phyloP scores from a whole-genome alignment of 1,140 invertebrate genomes.

The Octopus sinensis region DNA sequence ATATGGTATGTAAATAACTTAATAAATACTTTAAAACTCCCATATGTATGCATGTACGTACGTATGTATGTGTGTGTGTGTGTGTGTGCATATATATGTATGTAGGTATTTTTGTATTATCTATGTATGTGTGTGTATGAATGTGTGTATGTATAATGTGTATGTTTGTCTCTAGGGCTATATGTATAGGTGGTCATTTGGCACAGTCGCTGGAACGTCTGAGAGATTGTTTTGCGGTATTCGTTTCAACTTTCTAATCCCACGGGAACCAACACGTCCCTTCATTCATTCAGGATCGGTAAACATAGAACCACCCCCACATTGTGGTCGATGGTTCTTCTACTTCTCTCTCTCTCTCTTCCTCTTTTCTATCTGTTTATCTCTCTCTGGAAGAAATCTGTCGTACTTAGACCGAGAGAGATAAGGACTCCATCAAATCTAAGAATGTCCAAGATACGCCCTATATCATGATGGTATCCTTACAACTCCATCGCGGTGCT shows the following conservation, averaged over 20 bases:
- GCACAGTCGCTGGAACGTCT: background rate
- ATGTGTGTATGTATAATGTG: background rate
- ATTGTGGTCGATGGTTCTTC: too few species aligned
- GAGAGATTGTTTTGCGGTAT: background rate
- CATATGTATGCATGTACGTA: background rate
- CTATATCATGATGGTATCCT: too few species aligned
- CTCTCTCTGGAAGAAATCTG: too few species aligned
- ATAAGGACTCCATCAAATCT: too few species aligned
- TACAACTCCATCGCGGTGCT: too few species aligned
- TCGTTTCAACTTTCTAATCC: background rate
- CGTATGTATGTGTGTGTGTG: background rate
- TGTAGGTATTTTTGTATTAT: background rate
- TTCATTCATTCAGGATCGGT: background rate
- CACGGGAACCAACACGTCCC: background rate
- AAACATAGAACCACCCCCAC: background rate
- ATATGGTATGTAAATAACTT: too few species aligned
- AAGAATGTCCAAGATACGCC: too few species aligned
- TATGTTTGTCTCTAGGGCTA: background rate
- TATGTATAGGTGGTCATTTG: background rate
- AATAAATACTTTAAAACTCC: too few species aligned
- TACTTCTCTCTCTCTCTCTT: too few species aligned
- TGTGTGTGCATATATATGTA: background rate
- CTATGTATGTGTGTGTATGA: background rate
- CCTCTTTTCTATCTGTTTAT: too few species aligned
- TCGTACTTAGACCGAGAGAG: too few species aligned